Percentiles rank a stretch among this genome's conserved stretches.
phyloP scores from a whole-genome alignment of 2,113 vertebrate genomes.

The Brachyhypopomus gauderio region DNA sequence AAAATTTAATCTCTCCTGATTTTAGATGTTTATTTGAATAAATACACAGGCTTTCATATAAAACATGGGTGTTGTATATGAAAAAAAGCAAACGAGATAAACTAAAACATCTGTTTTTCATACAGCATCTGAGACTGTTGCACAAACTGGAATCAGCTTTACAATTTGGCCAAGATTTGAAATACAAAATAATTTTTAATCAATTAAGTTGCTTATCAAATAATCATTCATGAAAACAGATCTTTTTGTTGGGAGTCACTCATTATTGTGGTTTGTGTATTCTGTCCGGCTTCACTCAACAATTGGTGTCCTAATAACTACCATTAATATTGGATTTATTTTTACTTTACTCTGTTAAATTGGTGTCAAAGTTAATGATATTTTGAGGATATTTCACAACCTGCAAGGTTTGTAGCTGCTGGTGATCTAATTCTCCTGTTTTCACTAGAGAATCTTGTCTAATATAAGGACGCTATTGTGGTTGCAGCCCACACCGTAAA shows the following conservation, averaged over 20 bases:
- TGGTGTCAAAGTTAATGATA: neutral
- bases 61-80: neutral
- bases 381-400: neutral
- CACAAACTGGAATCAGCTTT: neutral
- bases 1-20: neutral
- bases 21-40: neutral
- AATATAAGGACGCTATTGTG: constrained; percentile 53
- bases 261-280: neutral
- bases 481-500: constrained; percentile 48
- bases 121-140: neutral
- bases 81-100: neutral
- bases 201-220: neutral
- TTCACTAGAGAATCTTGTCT: constrained; percentile 48
- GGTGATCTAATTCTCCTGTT: constrained; percentile 21
- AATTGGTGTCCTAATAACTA: neutral
- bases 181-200: neutral
- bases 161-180: neutral
- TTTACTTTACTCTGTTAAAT: neutral
- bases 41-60: neutral
- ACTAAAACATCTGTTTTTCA: neutral
- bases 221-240: neutral
- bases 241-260: neutral
- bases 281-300: too few relatives aligned
- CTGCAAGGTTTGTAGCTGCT: constrained; percentile 31
- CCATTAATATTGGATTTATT: neutral